Evolutionary conservation across 2,113 vertebrate species (phyloP).

Genomic region (Hypocryptadius cinnamomeus): DNA sequence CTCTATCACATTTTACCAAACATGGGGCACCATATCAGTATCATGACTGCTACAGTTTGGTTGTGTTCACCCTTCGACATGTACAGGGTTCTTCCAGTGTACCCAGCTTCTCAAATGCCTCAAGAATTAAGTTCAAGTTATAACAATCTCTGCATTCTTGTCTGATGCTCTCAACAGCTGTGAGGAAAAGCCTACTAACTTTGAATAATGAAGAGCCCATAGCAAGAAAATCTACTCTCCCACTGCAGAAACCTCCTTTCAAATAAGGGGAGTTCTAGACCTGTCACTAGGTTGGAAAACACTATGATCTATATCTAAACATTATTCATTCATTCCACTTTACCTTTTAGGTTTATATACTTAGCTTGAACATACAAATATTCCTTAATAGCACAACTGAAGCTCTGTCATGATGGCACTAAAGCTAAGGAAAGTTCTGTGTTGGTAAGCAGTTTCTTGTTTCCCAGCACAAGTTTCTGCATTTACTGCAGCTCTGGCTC

Average conservation of each 20-base stretch:
- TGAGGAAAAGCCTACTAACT: neutral
- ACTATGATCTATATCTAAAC: neutral
- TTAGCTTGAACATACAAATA: neutral
- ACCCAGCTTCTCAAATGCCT: neutral
- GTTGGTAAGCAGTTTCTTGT: neutral
- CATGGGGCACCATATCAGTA: neutral
- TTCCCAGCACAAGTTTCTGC: neutral
- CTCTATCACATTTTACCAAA: neutral
- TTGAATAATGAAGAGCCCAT: neutral
- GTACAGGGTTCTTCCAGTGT: neutral
- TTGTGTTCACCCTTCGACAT: neutral
- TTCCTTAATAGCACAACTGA: neutral
- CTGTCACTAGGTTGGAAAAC: neutral
- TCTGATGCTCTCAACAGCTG: neutral
- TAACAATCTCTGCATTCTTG: neutral
- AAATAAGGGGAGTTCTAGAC: neutral
- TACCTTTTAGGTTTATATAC: neutral
- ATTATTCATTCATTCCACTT: neutral
- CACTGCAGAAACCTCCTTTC: neutral
- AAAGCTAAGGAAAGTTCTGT: neutral
- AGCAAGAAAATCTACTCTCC: neutral
- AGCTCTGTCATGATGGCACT: neutral
- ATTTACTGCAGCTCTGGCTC: neutral
- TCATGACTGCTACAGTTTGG: neutral
- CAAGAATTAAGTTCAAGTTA: neutral